Percentiles rank a stretch among this genome's conserved stretches.
These are phyloP conservation scores for Aeoliscus strigatus DNA, from an alignment of 2,797 vertebrate species.

Conservation along the genomic window DNA sequence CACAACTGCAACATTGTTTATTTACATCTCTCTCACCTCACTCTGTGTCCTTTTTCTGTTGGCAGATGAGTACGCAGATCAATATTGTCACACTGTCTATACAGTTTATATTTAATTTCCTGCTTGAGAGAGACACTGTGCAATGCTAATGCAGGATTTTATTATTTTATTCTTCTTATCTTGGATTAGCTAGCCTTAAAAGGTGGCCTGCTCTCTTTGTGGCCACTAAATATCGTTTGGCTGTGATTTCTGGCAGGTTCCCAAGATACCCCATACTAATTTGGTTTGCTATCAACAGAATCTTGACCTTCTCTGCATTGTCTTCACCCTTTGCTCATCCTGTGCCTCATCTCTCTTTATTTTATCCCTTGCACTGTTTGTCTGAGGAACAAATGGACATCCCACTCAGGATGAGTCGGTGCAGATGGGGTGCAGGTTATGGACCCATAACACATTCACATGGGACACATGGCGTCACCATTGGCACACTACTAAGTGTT, in stretches of 20 bases:
- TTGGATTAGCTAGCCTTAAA: constrained; percentile 20
- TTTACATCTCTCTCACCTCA: constrained; percentile 11
- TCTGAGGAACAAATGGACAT: constrained; percentile 61
- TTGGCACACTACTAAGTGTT: constrained; percentile 49
- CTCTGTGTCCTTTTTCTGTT: neutral
- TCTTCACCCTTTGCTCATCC: constrained; percentile 24
- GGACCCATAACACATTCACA: constrained; percentile 64
- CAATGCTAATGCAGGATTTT: constrained; percentile 9
- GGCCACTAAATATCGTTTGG: constrained; percentile 13
- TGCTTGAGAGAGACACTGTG: constrained; percentile 24
- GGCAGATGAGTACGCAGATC: constrained; percentile 21
- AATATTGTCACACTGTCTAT: constrained; percentile 18
- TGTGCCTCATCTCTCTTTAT: constrained; percentile 1
- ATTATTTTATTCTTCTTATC: constrained; percentile 9
- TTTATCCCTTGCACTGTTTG: constrained; percentile 27
- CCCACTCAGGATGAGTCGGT: constrained; percentile 64
- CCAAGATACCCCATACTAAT: constrained; percentile 26
- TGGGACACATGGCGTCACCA: constrained; percentile 62
- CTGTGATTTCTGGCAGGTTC: constrained; percentile 29
- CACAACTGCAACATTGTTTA: neutral
- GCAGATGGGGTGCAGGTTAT: constrained; percentile 73
- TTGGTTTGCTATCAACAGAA: constrained; percentile 29
- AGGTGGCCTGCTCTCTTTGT: constrained; percentile 11
- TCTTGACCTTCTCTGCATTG: constrained; percentile 37
- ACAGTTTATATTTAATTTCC: constrained; percentile 54